A percentile compares a stretch with the other conserved stretches of the same genome.
These are phyloP conservation scores for Caenorhabditis briggsae DNA, from an alignment of 1,140 invertebrate species.

Conservation along the genomic window DNA sequence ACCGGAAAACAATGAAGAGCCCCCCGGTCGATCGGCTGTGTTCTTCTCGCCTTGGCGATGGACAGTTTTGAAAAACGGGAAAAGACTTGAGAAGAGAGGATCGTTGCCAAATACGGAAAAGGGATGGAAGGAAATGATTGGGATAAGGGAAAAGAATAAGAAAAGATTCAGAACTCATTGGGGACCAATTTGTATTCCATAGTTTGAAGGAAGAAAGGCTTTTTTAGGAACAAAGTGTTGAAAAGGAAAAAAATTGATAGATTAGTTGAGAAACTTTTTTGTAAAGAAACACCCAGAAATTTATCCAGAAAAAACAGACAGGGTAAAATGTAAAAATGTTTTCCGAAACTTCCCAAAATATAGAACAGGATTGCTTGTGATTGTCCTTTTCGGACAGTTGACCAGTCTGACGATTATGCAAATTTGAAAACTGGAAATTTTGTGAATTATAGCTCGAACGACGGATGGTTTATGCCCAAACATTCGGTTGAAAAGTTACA, in stretches of 20 bases:
- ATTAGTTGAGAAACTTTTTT: no score
- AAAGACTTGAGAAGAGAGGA: constrained; percentile 24
- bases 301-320: no score
- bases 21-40: not conserved
- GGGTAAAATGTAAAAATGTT: no score
- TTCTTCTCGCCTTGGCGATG: not conserved
- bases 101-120: constrained; percentile 44
- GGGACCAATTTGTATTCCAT: not conserved
- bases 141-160: not conserved
- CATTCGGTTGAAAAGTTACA: not conserved
- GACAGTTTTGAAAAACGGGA: not conserved
- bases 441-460: no score
- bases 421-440: not conserved
- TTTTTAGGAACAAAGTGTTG: no score
- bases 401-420: constrained; percentile 21
- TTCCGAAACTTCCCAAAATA: no score
- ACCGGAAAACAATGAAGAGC: constrained; percentile 22
- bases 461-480: not conserved
- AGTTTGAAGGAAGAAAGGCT: not conserved
- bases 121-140: not conserved
- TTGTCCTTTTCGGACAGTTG: constrained; percentile 20
- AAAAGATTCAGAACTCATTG: not conserved
- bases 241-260: no score
- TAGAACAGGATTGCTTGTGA: not conserved
- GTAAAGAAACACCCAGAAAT: no score